Conservation (phyloP, 2,113 vertebrate species). For the Hylia prasina region DNA sequence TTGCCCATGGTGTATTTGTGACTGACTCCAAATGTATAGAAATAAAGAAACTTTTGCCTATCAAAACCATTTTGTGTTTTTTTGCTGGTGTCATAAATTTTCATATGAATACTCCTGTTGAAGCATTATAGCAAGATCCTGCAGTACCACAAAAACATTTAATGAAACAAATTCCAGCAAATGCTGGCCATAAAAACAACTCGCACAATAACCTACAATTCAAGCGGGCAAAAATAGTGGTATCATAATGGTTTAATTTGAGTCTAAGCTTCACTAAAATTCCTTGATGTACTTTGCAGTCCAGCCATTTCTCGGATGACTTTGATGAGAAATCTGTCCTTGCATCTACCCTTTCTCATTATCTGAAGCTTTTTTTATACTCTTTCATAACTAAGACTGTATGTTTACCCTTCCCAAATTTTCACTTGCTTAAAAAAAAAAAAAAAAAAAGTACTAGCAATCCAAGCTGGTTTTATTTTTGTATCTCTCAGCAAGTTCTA, state of each 20-base stretch:
- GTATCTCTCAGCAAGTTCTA: constrained; percentile 59
- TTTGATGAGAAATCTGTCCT: neutral
- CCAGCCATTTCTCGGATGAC: neutral
- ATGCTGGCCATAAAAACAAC: neutral
- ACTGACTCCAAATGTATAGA: neutral
- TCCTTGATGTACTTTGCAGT: neutral
- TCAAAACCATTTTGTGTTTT: neutral
- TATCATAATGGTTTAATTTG: neutral
- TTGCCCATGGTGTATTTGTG: neutral
- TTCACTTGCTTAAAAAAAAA: neutral
- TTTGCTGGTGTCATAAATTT: neutral
- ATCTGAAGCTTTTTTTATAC: constrained; percentile 1
- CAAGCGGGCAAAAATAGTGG: neutral
- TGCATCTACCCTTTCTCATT: neutral
- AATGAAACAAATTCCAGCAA: neutral
- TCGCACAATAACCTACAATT: neutral
- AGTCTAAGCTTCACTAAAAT: neutral
- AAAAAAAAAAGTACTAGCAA: neutral
- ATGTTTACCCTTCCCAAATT: neutral
- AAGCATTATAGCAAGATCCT: neutral
- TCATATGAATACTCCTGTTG: neutral
- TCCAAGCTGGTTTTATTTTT: constrained; percentile 47
- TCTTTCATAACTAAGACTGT: neutral
- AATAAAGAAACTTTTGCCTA: neutral
- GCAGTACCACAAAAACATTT: neutral